Evolutionary conservation across 92 coral and sea anemone genomes (phyloP).

Genomic region (Pocillopora grandis): DNA sequence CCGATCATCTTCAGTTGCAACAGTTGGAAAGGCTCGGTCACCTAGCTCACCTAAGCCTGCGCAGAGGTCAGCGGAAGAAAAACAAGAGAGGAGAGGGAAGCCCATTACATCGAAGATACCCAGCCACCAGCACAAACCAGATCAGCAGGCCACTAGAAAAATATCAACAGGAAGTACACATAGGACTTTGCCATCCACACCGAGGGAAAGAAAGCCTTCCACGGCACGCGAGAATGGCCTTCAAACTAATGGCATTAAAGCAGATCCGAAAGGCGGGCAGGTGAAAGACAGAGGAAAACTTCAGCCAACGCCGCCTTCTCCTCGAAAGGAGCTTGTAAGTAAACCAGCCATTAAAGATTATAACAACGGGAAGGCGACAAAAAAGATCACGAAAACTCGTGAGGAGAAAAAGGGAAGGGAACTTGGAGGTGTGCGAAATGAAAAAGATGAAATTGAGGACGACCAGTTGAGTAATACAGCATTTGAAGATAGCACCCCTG

Average conservation of each 20-base stretch:
- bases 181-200: slow-evolving; percentile 26
- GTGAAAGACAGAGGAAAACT: neutral
- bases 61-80: slow-evolving; percentile 22
- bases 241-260: neutral
- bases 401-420: neutral
- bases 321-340: neutral
- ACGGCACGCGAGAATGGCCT: slow-evolving; percentile 11
- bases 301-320: neutral
- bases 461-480: neutral
- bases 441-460: neutral
- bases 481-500: neutral
- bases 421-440: neutral
- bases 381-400: neutral
- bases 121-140: slow-evolving; percentile 19
- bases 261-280: neutral
- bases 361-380: neutral
- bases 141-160: slow-evolving; percentile 19
- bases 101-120: slow-evolving; percentile 24
- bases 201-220: slow-evolving; percentile 28
- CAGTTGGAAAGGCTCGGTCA: slow-evolving; percentile 13
- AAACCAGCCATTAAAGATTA: neutral
- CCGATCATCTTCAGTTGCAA: slow-evolving; percentile 27
- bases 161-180: slow-evolving; percentile 16
- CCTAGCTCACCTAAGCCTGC: slow-evolving; percentile 29
- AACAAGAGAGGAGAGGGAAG: slow-evolving; percentile 27